Conservation (phyloP, 2,797 vertebrate genomes). For the Orientallactaga sibirica region DNA sequence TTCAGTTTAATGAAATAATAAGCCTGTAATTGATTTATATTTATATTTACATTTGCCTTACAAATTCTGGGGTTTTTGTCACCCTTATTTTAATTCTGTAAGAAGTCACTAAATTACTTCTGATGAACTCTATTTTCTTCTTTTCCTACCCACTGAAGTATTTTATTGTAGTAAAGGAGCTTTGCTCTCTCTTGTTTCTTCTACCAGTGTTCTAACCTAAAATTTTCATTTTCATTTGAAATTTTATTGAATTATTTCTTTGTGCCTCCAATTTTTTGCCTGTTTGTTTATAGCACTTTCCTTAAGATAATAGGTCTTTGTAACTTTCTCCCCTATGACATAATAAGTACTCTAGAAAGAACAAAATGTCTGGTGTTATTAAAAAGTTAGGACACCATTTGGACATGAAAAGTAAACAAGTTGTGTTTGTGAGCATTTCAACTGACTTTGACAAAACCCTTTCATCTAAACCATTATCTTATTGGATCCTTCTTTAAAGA, state of each 20-base stretch:
- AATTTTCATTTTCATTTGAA: slow-evolving; percentile 48
- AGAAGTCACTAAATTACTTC: slow-evolving; percentile 77
- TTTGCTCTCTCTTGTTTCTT: slow-evolving; percentile 52
- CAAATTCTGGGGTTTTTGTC: slow-evolving; percentile 83
- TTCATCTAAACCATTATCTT: not conserved
- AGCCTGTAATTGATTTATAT: slow-evolving; percentile 89
- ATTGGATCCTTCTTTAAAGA: not conserved
- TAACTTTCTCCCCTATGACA: not conserved
- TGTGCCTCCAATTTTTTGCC: not conserved
- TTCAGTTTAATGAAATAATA: slow-evolving; percentile 90
- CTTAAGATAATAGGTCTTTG: not conserved
- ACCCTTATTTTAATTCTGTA: slow-evolving; percentile 77
- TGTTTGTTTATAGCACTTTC: no score
- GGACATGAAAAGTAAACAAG: not conserved
- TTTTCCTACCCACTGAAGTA: slow-evolving; percentile 13
- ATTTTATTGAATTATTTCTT: slow-evolving; percentile 35
- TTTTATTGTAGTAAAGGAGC: slow-evolving; percentile 42
- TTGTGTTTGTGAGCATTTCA: not conserved
- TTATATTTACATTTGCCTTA: slow-evolving; percentile 89
- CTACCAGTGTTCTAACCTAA: slow-evolving; percentile 12
- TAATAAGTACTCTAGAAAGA: not conserved
- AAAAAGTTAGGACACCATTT: not conserved
- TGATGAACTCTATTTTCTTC: slow-evolving; percentile 57
- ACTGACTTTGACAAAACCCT: not conserved
- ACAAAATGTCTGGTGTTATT: not conserved